phyloP scores from a whole-genome alignment of 2,113 vertebrate species.

The Herpailurus yagouaroundi region DNA sequence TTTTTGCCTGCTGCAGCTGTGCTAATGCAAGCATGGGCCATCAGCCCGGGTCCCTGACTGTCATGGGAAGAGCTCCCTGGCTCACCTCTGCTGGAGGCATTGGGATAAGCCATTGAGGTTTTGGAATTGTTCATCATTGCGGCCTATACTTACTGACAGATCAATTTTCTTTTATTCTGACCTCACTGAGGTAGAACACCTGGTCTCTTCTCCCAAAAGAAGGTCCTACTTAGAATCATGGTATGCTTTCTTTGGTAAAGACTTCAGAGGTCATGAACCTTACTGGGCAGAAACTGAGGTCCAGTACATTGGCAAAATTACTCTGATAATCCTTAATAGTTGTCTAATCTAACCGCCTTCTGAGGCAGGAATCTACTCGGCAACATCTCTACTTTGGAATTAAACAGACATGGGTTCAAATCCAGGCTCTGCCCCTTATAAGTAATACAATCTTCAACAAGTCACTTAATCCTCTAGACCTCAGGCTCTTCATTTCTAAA shows the following conservation, averaged over 20 bases:
- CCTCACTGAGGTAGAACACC: not conserved
- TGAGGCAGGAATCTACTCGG: not conserved
- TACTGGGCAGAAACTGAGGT: not conserved
- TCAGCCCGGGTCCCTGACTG: fast-evolving
- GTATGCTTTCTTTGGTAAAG: not conserved
- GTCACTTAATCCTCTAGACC: not conserved
- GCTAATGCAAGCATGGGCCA: fast-evolving
- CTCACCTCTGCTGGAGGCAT: not conserved
- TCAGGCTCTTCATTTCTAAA: not conserved
- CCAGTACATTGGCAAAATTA: not conserved
- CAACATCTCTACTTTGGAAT: not conserved
- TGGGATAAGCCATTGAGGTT: not conserved
- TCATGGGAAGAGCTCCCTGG: not conserved
- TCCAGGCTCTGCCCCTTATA: not conserved
- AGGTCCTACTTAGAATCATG: not conserved
- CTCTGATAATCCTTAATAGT: not conserved
- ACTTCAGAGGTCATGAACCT: not conserved
- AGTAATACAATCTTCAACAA: not conserved
- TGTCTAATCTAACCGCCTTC: not conserved
- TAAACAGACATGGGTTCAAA: not conserved
- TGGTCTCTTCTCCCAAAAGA: not conserved
- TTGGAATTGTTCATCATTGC: not conserved
- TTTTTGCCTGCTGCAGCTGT: not conserved
- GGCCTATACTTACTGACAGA: not conserved
- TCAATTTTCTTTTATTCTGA: slow-evolving; percentile 29